phyloP scores from a whole-genome alignment of 2,113 vertebrate genomes.

The Antigone vipio region DNA sequence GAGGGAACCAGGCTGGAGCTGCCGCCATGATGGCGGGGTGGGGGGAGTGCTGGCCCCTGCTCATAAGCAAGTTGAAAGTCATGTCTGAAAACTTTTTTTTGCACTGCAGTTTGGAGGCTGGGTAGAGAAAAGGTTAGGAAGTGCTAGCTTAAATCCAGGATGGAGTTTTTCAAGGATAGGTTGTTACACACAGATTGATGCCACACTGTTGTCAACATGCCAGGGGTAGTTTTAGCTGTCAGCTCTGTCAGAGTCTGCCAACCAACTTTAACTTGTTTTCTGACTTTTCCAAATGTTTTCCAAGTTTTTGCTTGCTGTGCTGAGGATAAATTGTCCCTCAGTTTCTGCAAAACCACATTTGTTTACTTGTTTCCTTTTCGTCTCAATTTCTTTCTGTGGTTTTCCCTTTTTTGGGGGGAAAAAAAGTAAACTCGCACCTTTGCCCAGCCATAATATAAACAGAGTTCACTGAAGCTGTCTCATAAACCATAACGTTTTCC shows the following conservation, averaged over 20 bases:
- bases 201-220: slow-evolving; percentile 51
- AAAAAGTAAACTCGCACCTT: neutral
- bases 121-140: slow-evolving; percentile 44
- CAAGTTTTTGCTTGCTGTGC: slow-evolving; percentile 41
- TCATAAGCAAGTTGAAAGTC: neutral
- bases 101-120: neutral
- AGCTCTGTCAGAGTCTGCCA: slow-evolving; percentile 58
- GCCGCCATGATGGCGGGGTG: rapidly evolving
- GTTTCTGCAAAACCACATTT: slow-evolving; percentile 57
- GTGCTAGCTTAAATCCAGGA: slow-evolving; percentile 54
- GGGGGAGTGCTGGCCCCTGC: rapidly evolving
- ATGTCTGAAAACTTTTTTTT: neutral
- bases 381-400: neutral
- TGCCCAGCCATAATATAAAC: neutral
- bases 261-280: slow-evolving; percentile 69
- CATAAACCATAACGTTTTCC: neutral
- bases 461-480: neutral
- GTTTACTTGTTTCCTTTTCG: slow-evolving; percentile 42
- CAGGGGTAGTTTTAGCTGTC: slow-evolving; percentile 61
- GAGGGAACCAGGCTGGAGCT: rapidly evolving
- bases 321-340: slow-evolving; percentile 53
- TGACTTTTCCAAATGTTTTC: slow-evolving; percentile 64
- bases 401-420: neutral
- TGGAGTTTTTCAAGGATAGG: slow-evolving; percentile 49
- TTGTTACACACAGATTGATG: slow-evolving; percentile 63